Evolutionary conservation across 2,888 invertebrate species (phyloP).

Genomic region (Synergus laeviventris): DNA sequence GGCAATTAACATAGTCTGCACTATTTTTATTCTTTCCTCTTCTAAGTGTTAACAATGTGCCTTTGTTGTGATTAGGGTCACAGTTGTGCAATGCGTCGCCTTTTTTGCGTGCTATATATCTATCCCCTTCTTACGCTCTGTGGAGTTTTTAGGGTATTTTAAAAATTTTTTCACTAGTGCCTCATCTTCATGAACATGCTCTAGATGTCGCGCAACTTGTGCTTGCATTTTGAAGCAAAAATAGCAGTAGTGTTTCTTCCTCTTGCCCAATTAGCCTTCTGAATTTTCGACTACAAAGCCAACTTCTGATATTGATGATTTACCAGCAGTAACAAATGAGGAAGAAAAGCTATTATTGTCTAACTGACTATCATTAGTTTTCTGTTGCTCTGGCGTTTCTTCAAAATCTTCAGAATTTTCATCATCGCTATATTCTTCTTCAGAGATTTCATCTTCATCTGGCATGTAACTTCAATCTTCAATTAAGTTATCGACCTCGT

Average conservation of each 20-base stretch:
- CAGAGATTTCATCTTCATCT: too few species aligned
- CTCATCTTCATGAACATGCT: not conserved
- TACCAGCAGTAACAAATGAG: not conserved
- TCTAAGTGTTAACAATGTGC: not conserved
- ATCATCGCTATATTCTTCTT: not conserved
- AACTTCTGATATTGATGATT: not conserved
- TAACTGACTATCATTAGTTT: not conserved
- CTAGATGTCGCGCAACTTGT: not conserved
- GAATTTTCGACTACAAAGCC: not conserved
- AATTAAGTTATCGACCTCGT: too few species aligned
- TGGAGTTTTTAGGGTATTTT: too few species aligned
- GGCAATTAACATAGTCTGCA: not conserved
- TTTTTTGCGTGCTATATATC: not conserved
- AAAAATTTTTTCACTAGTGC: not conserved
- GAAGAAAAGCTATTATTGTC: not conserved
- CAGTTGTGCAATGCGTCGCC: not conserved
- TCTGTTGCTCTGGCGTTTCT: not conserved
- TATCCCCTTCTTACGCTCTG: too few species aligned
- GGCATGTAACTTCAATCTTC: too few species aligned
- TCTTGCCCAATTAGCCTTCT: not conserved
- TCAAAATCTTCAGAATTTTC: not conserved
- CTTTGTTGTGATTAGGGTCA: not conserved
- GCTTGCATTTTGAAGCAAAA: not conserved
- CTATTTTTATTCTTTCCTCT: not conserved
- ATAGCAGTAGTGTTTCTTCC: not conserved